Conservation (phyloP, 1,140 invertebrate genomes). For the Temnothorax nylanderi region DNA sequence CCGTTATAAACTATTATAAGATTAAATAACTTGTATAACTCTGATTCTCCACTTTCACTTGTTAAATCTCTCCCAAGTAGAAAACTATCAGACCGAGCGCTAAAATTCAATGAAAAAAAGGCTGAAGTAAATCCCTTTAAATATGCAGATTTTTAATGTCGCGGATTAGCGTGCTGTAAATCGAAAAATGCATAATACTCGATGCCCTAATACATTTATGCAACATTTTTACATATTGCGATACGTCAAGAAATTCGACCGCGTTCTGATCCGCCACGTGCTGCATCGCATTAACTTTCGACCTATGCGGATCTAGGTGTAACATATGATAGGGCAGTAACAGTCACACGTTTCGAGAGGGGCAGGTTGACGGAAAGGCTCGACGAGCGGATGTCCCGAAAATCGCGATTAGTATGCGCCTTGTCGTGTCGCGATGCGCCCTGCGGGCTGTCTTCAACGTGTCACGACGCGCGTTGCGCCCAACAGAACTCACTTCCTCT, state of each 20-base stretch:
- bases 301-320: not conserved
- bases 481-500: constrained; percentile 80
- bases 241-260: not conserved
- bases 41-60: not conserved
- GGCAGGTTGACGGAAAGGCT: constrained; percentile 28
- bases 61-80: not conserved
- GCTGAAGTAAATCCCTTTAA: not conserved
- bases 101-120: not conserved
- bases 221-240: constrained; percentile 36
- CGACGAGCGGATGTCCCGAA: constrained; percentile 55
- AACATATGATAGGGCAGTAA: not conserved
- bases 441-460: constrained; percentile 76
- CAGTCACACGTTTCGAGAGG: not conserved
- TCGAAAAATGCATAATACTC: constrained; percentile 1
- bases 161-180: not conserved
- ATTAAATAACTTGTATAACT: not conserved
- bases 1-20: not conserved
- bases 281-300: not conserved
- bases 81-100: not conserved
- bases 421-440: constrained; percentile 76
- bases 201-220: not conserved
- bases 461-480: constrained; percentile 69
- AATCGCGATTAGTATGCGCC: constrained; percentile 82
- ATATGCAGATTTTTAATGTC: not conserved
- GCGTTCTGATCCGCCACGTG: constrained; percentile 18